Conservation (phyloP, 2,888 invertebrate genomes). For the Stenotaenia linearis region DNA sequence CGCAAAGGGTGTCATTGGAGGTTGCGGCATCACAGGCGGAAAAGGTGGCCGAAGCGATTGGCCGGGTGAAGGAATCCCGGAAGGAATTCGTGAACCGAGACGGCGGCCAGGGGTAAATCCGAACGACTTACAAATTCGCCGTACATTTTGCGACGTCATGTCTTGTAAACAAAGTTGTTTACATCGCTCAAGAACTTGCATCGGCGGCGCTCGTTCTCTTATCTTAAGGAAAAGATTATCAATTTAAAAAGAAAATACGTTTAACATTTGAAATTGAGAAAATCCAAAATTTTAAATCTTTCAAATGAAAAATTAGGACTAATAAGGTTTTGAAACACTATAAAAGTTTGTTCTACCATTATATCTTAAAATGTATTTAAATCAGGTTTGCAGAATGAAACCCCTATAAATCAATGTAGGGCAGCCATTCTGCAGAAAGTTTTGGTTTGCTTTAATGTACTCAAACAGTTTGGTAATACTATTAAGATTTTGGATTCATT, state of each 20-base stretch:
- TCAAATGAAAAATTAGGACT: too few species aligned
- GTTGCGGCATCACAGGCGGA: background rate
- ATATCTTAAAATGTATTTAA: too few species aligned
- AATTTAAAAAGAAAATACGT: background rate
- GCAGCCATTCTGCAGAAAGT: too few species aligned
- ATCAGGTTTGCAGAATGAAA: too few species aligned
- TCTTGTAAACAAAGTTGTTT: conserved; percentile 78
- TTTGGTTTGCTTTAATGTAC: too few species aligned
- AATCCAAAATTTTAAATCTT: too few species aligned
- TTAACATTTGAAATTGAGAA: too few species aligned
- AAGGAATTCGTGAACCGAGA: conserved; percentile 41
- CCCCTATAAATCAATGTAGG: too few species aligned
- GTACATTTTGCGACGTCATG: conserved; percentile 67
- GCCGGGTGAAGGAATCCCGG: background rate
- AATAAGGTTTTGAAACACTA: too few species aligned
- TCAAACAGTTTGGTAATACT: too few species aligned
- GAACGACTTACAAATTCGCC: conserved; percentile 77
- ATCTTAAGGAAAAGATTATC: conserved; percentile 51
- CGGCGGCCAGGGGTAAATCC: conserved; percentile 82
- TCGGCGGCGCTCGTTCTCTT: conserved; percentile 75
- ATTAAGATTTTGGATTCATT: too few species aligned
- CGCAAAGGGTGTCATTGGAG: background rate
- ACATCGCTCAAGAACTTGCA: conserved; percentile 81
- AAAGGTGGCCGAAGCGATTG: background rate
- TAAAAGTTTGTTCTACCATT: too few species aligned